These are phyloP conservation scores for Porites australiensis DNA, from an alignment of 64 coral and sea anemone genomes.

Conservation along the genomic window DNA sequence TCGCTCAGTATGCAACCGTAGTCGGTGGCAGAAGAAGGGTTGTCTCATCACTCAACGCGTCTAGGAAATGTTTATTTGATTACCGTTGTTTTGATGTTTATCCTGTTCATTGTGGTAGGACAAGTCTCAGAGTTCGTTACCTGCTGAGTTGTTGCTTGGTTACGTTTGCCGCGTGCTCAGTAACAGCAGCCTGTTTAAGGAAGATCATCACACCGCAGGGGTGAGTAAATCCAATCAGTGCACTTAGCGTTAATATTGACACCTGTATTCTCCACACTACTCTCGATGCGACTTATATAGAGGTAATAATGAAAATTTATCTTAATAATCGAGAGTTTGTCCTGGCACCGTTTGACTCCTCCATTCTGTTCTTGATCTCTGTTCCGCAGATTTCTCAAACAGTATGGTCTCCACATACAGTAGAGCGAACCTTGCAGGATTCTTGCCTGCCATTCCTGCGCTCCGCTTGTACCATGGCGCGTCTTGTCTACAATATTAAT, in stretches of 20 bases:
- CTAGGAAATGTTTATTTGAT: neutral
- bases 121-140: constrained; percentile 44
- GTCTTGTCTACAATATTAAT: constrained; percentile 60
- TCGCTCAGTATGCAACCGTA: too few relatives aligned
- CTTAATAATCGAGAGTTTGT: too few relatives aligned
- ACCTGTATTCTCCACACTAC: too few relatives aligned
- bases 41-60: neutral
- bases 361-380: neutral
- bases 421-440: constrained; percentile 83
- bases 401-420: constrained; percentile 95
- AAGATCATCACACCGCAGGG: constrained; percentile 78
- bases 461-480: constrained; percentile 51
- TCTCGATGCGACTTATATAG: too few relatives aligned
- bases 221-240: constrained; percentile 47
- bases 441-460: constrained; percentile 73
- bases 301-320: too few relatives aligned
- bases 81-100: neutral
- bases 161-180: constrained; percentile 77
- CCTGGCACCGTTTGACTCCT: neutral
- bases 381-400: constrained; percentile 71
- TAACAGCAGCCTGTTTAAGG: constrained; percentile 78
- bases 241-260: neutral
- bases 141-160: constrained; percentile 70
- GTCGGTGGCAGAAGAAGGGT: too few relatives aligned
- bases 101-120: constrained; percentile 45